Conservation (phyloP, 92 coral and sea anemone genomes). For the Epizoanthus fatuus region DNA sequence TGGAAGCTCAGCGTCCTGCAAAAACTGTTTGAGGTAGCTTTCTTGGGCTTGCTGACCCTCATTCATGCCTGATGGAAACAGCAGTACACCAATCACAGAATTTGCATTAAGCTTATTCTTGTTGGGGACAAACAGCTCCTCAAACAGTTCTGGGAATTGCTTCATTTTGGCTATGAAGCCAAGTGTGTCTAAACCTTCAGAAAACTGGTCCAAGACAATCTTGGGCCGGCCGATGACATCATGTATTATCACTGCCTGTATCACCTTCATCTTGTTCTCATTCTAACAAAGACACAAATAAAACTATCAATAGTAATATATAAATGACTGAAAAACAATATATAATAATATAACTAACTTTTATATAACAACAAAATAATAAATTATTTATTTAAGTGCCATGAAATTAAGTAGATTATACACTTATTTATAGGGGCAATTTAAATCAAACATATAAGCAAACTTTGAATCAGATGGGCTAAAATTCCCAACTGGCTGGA, state of each 20-base stretch:
- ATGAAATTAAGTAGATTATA: too few relatives aligned
- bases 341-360: too few relatives aligned
- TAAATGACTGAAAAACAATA: too few relatives aligned
- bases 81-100: conserved; percentile 43
- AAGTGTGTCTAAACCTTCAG: conserved; percentile 60
- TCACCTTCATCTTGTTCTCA: conserved; percentile 40
- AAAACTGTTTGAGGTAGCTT: conserved; percentile 39
- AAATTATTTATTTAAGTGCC: too few relatives aligned
- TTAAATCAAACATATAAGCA: too few relatives aligned
- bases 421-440: too few relatives aligned
- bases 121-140: conserved; percentile 65
- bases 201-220: conserved; percentile 64
- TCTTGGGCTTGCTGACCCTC: conserved; percentile 47
- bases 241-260: conserved; percentile 43
- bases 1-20: conserved; percentile 36
- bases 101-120: conserved; percentile 47
- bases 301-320: background rate
- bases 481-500: too few relatives aligned
- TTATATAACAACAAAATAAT: too few relatives aligned
- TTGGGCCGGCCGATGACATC: conserved; percentile 30
- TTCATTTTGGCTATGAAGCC: conserved; percentile 68
- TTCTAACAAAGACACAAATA: conserved; percentile 23
- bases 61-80: conserved; percentile 62
- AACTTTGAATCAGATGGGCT: too few relatives aligned
- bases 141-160: conserved; percentile 56